Evolutionary conservation across 2,888 invertebrate species (phyloP).

Genomic region (Microctonus aethiopoides): DNA sequence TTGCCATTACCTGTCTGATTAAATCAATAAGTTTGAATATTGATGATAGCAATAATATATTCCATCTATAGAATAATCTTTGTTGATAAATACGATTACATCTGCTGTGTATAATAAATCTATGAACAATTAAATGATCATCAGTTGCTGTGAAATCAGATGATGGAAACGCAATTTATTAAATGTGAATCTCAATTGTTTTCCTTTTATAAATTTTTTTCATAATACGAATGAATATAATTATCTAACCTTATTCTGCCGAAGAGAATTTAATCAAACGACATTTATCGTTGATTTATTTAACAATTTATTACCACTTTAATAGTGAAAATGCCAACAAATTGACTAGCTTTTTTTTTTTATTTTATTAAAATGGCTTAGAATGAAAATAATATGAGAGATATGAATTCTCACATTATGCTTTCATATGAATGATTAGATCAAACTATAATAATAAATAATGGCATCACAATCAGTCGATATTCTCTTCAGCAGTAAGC

Average conservation of each 20-base stretch:
- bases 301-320: background rate
- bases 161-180: background rate
- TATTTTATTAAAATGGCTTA: background rate
- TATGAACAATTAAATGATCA: background rate
- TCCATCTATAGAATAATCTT: no score
- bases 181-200: background rate
- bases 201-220: no score
- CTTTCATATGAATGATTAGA: background rate
- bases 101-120: background rate
- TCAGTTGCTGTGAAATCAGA: background rate
- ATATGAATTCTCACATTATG: background rate
- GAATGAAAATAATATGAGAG: background rate
- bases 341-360: background rate
- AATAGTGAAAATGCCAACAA: no score
- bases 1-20: background rate
- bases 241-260: background rate
- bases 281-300: background rate
- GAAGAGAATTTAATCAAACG: background rate
- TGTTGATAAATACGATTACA: no score
- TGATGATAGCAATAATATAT: background rate
- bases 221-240: no score
- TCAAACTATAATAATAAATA: no score
- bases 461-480: no score
- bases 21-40: background rate
- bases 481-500: conserved; percentile 44